These are phyloP conservation scores for Phortica variegata DNA, from an alignment of 1,140 invertebrate genomes.

Conservation along the genomic window DNA sequence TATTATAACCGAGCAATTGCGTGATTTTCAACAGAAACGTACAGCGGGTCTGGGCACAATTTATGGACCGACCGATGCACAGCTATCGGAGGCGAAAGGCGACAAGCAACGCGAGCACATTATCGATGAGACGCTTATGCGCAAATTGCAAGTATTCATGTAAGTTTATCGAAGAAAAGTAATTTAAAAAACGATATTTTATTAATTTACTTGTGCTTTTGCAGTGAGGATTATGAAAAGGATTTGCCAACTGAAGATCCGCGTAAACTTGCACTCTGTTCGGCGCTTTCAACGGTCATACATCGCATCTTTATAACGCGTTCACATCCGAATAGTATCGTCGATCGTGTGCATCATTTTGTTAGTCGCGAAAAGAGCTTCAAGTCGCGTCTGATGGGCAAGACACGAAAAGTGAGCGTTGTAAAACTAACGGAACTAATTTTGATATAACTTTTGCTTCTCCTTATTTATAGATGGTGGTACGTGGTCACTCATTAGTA, in stretches of 20 bases:
- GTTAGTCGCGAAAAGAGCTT: constrained; percentile 83
- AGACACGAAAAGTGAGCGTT: constrained; percentile 64
- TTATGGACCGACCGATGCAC: constrained; percentile 83
- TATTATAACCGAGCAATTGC: constrained; percentile 81
- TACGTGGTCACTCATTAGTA: constrained; percentile 87
- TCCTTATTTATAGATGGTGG: constrained; percentile 65
- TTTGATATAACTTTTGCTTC: no score
- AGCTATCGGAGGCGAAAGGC: constrained; percentile 75
- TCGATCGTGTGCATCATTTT: constrained; percentile 66
- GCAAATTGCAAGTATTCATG: constrained; percentile 71
- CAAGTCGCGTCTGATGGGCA: constrained; percentile 71
- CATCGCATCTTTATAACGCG: constrained; percentile 53
- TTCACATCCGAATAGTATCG: constrained; percentile 46
- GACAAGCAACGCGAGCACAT: constrained; percentile 80
- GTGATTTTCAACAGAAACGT: constrained; percentile 87
- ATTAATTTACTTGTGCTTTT: constrained; percentile 26
- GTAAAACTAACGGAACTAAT: not conserved
- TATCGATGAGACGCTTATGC: constrained; percentile 72
- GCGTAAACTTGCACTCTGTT: constrained; percentile 70
- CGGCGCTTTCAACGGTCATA: constrained; percentile 77
- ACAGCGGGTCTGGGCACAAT: constrained; percentile 86
- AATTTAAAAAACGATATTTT: constrained; percentile 7
- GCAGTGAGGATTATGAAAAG: constrained; percentile 71
- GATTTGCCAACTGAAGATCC: constrained; percentile 64
- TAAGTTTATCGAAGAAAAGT: constrained; percentile 57